A percentile compares a stretch with the other conserved stretches of the same genome.
phyloP scores from a whole-genome alignment of 2,113 vertebrate species.

The Bombycilla garrulus region DNA sequence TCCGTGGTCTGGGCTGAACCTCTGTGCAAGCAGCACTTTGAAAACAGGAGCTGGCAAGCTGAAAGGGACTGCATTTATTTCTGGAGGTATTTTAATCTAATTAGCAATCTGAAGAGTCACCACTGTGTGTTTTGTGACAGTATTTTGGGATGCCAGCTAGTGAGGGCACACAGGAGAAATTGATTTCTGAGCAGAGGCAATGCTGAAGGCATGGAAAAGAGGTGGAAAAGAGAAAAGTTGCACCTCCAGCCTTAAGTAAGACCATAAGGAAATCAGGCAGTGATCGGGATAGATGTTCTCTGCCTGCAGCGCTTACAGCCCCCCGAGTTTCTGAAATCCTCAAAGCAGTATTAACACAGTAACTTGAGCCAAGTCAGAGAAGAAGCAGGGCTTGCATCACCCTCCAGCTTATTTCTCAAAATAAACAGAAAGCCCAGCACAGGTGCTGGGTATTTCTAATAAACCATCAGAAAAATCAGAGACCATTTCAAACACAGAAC shows the following conservation, averaged over 20 bases:
- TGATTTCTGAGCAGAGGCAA: background rate
- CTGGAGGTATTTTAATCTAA: background rate
- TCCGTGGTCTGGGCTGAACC: background rate
- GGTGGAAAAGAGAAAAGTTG: background rate
- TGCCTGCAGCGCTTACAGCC: background rate
- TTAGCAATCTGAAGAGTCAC: background rate
- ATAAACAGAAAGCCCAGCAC: background rate
- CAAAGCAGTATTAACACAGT: background rate
- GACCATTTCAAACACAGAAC: background rate
- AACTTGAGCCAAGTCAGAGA: background rate
- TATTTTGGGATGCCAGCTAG: background rate
- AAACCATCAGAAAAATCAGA: background rate
- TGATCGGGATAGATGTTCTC: background rate
- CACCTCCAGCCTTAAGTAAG: background rate
- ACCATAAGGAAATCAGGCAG: background rate
- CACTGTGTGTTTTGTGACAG: background rate
- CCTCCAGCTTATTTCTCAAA: background rate
- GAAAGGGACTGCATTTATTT: background rate
- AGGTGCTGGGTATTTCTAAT: too few species aligned
- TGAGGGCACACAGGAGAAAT: background rate
- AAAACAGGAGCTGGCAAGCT: background rate
- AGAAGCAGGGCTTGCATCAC: accelerated
- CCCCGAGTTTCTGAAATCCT: background rate
- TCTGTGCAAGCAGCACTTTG: background rate
- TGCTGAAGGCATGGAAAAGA: background rate